Evolutionary conservation across 2,113 vertebrate species (phyloP).

Genomic region (Rhegmatorhina hoffmannsi): DNA sequence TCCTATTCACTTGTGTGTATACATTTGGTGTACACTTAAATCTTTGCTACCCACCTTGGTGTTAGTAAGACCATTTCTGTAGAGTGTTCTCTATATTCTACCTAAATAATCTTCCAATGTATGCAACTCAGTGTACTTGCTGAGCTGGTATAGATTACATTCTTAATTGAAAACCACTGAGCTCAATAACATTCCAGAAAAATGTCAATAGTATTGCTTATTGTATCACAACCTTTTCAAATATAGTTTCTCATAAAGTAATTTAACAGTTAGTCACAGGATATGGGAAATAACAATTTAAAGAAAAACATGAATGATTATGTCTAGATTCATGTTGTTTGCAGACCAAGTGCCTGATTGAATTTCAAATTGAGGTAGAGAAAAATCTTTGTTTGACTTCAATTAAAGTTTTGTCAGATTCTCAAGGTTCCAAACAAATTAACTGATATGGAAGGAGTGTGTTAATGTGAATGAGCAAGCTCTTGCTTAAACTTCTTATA

Average conservation of each 20-base stretch:
- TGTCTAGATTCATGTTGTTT: constrained; percentile 5
- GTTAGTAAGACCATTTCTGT: background rate
- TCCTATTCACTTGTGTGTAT: background rate
- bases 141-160: background rate
- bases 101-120: background rate
- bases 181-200: background rate
- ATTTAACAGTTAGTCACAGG: constrained; percentile 1
- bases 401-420: background rate
- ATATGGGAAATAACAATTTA: background rate
- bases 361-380: background rate
- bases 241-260: constrained; percentile 14
- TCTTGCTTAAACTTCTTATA: background rate
- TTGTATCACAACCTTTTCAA: constrained; percentile 8
- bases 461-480: background rate
- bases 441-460: background rate
- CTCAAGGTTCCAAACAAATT: background rate
- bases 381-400: constrained; percentile 34
- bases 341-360: background rate
- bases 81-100: background rate
- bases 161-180: background rate
- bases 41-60: background rate
- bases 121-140: background rate
- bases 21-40: background rate
- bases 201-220: background rate
- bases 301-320: background rate